Conservation (phyloP, 2,888 invertebrate genomes). For the Temnothorax unifasciatus region DNA sequence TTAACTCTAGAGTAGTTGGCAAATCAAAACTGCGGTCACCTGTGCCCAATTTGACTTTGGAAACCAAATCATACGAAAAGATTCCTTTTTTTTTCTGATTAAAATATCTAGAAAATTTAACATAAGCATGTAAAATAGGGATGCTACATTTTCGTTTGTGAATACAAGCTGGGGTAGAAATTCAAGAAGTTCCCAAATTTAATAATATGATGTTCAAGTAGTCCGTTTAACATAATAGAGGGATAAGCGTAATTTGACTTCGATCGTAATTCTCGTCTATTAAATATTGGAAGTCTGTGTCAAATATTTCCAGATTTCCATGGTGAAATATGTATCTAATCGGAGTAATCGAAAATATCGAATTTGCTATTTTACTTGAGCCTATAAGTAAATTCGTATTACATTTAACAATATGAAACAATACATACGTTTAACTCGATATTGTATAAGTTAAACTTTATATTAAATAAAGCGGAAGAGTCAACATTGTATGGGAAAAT, state of each 20-base stretch:
- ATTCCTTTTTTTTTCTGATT: slow-evolving; percentile 17
- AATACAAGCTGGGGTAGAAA: slow-evolving; percentile 25
- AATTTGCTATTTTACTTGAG: slow-evolving; percentile 39
- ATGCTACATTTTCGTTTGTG: slow-evolving; percentile 42
- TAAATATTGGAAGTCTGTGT: slow-evolving; percentile 5
- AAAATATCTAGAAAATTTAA: slow-evolving; percentile 32
- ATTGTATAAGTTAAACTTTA: slow-evolving; percentile 30
- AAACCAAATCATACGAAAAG: slow-evolving; percentile 20
- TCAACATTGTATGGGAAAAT: slow-evolving; percentile 32
- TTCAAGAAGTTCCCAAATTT: slow-evolving; percentile 40
- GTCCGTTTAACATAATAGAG: slow-evolving; percentile 31
- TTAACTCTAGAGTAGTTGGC: slow-evolving; percentile 60
- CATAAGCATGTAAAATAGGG: slow-evolving; percentile 18
- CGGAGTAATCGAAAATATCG: slow-evolving; percentile 36
- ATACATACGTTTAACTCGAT: slow-evolving; percentile 10
- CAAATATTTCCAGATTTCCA: background rate
- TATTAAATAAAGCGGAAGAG: slow-evolving; percentile 11
- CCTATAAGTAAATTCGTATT: slow-evolving; percentile 50
- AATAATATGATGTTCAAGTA: slow-evolving; percentile 29
- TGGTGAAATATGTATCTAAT: slow-evolving; percentile 25
- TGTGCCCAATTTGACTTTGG: slow-evolving; percentile 37
- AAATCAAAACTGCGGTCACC: slow-evolving; percentile 55
- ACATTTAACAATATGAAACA: slow-evolving; percentile 8
- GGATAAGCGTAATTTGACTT: slow-evolving; percentile 18
- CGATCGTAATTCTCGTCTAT: slow-evolving; percentile 20